Evolutionary conservation across 2,113 vertebrate genomes (phyloP), one percentile per base, ranked within the genome.

Genomic region (Girardinichthys multiradiatus): DNA sequence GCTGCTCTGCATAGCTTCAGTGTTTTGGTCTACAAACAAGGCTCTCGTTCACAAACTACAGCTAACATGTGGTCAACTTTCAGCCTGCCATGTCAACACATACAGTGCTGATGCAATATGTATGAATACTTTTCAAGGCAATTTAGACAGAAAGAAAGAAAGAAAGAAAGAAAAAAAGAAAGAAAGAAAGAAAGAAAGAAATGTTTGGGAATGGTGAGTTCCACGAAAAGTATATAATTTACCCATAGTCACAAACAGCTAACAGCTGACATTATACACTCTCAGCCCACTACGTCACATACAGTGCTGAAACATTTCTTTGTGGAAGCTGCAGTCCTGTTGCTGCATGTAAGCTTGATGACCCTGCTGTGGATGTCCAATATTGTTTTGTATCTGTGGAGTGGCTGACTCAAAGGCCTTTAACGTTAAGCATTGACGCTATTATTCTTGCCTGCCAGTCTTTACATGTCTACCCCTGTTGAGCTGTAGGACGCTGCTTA

Each of bases 401-500:
- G 68, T 81, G 64, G 35, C 70, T 71, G 80, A 86, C 76, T 87
- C 79, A 87, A 83, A 69, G 86, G 80, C 82, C 90, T 89, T 92
- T 91, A 89, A 91, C 91, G 89, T 89, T 88, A 76, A 85, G 84
- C 79, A 84, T 79, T 86, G 85, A 91, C 72, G 71, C 86, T 84
- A 92, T 92, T 90, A 90, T 91, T 80, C 70, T 26, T 90, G 88
- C 76, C 81, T 90, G 89, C 84, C 87, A 35, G 58, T 76, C 74
- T 74, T 85, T 77, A 80, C 85, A 83, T 29, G 86, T 86, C 77
- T 72, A 75, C 76, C 85, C 84, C 86, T 17, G 83, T 79, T 65
- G 69, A 67, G 74, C 64, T 29, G 61, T 7, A 8, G 45, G 28
- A 21, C 80, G 83, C 81, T 80, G 76, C 82, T 80, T 79, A 68